Conservation (phyloP, 1,140 invertebrate genomes). For the Maniola jurtina region DNA sequence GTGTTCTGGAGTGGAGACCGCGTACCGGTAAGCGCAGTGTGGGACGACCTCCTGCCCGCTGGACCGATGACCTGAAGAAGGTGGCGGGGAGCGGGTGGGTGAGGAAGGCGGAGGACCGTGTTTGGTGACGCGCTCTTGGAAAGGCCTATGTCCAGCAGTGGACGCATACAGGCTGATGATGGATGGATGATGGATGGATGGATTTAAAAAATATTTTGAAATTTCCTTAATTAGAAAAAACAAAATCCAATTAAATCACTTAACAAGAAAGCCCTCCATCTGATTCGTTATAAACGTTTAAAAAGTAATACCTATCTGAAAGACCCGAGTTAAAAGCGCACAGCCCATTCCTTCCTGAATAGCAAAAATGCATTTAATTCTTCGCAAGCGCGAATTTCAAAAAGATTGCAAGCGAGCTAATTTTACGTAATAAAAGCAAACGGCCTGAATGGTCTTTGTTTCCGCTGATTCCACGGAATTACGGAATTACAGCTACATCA, state of each 20-base stretch:
- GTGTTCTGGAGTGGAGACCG: too few species aligned
- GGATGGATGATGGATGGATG: too few species aligned
- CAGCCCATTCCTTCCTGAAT: constrained; percentile 22
- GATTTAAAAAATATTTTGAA: too few species aligned
- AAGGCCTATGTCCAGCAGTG: too few species aligned
- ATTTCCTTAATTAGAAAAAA: neutral
- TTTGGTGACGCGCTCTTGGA: too few species aligned
- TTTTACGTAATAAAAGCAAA: constrained; percentile 32
- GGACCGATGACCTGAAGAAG: too few species aligned
- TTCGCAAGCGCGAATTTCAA: constrained; percentile 23
- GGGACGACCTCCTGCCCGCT: too few species aligned
- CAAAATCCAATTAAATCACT: neutral
- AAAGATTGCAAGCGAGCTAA: constrained; percentile 31
- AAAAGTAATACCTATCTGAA: constrained; percentile 12
- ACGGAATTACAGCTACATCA: constrained; percentile 16
- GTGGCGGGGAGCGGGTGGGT: too few species aligned
- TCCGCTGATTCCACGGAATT: constrained; percentile 9
- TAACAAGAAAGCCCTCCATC: neutral
- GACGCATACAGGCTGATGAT: too few species aligned
- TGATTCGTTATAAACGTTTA: neutral
- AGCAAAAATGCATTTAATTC: constrained; percentile 28
- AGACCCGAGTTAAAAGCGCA: neutral
- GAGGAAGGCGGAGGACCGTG: too few species aligned
- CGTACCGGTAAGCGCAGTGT: too few species aligned
- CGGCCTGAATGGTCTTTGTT: constrained; percentile 25